Base-by-base conservation (phyloP, 2,888 invertebrate species). In the Tetragonisca angustula region DNA sequence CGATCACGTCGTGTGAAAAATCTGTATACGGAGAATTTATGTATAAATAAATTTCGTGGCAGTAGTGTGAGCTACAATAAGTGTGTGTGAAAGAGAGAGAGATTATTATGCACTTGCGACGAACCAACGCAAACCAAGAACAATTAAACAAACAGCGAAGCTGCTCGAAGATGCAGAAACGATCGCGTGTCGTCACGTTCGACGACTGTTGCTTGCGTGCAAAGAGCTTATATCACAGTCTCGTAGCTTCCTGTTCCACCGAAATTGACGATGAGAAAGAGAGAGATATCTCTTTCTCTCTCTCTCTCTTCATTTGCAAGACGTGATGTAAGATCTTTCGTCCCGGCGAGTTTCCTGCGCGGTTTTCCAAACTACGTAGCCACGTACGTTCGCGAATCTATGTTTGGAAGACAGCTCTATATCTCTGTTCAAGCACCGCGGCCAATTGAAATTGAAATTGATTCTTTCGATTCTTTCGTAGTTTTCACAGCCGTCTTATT, bases 161-260 rank as follows among this genome's bases (percentile, higher is more conserved):
- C 82, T 59, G 19, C 27, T 84, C 71, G 56, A 61, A 32, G 32
- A 32, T 73, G 71, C 72, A 76, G 32, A 59, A 43, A 43, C 9
- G 43, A 64, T 64, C 19, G 36, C 36, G 36, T 36, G 32, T 65
- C 52, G 64, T 43, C 24, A 59, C 32, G 24, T 43, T 32, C 50
- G 36, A 65, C 54, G 62, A 32, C 21, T 15, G 19, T 50, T n/a
- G 24, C n/a, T 52, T 52, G 64, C n/a, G n/a, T 27, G 50, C 73
- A 73, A 79, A 83, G 84, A 83, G 72, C 83, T 83, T 78, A 78
- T 61, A 78, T 84, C 84, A 82, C 84, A 82, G 50, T 43, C 70
- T 36, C 32, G 4, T 5, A 17, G 24, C 24, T 43, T 56, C 21
- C n/a, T n/a, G 0, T 32, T 32, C 32, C 27, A 27, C 27, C 27